These are phyloP conservation scores for Tenthredo amoena DNA, from an alignment of 2,888 invertebrate species.

Conservation along the genomic window DNA sequence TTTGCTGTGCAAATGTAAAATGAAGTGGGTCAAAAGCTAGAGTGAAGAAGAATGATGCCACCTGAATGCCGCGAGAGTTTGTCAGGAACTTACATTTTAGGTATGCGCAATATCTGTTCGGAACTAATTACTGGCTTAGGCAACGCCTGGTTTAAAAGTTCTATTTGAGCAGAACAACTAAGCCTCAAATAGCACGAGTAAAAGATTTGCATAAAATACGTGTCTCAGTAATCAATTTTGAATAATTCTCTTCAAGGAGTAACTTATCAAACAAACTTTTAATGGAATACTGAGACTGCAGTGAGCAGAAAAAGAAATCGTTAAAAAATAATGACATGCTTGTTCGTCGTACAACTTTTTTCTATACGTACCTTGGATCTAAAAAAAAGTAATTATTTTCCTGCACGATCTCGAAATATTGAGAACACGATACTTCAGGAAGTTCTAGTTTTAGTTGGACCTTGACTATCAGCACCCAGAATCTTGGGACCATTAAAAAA, in stretches of 20 bases:
- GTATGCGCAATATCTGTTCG: not conserved
- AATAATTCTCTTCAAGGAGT: not conserved
- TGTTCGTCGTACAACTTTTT: not conserved
- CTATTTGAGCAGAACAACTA: not conserved
- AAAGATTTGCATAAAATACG: not conserved
- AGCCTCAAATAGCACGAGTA: not conserved
- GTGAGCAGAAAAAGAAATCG: not conserved
- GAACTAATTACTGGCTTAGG: not conserved
- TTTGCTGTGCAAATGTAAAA: not conserved
- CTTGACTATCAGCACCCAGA: not conserved
- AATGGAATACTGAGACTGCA: not conserved
- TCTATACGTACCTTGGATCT: not conserved
- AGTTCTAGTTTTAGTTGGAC: not conserved
- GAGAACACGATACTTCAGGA: not conserved
- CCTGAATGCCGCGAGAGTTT: not conserved
- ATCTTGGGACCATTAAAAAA: not conserved
- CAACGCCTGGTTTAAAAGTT: not conserved
- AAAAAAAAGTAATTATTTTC: not conserved
- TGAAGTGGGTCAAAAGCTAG: not conserved
- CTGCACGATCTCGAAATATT: not conserved
- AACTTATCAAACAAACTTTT: not conserved
- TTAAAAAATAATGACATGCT: not conserved
- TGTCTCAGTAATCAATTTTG: not conserved
- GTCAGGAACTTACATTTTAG: slow-evolving; percentile 31
- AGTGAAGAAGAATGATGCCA: not conserved